Evolutionary conservation across 2,113 vertebrate species (phyloP), one percentile per base, ranked within the genome.

Genomic region (Gila orcuttii): DNA sequence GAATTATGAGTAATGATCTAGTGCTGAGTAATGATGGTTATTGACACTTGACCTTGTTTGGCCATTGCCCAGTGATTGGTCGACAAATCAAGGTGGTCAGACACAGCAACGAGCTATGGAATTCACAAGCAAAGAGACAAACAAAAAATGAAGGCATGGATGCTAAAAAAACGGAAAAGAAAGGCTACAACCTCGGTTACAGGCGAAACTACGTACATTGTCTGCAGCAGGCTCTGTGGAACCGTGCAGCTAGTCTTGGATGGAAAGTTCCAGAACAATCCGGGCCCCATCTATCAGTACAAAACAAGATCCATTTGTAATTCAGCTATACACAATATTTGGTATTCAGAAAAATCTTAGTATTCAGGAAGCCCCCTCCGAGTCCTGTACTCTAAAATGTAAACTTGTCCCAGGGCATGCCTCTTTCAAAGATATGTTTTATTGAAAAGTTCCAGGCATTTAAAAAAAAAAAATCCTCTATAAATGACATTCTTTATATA

Each of bases 231-330:
- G 90, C 90, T 94, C 91, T 92, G 93, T 86, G 93, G 92, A 91
- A 93, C 92, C 87, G 78, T 91, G 93, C 94, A 94, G 94, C 92
- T 92, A 91, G 93, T 90, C 93, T 91, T 93, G 87, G 90, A 88
- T 88, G 92, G 91, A 91, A 94, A 93, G 91, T 91, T 95, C 93
- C 92, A 93, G 89, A 95, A 93, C 91, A 94, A 93, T 94, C 93
- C 93, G 88, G 92, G 92, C 85, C 93, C 93, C 93, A 93, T 95
- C 93, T 93, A 91, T 89, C 91, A 92, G 90, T 91, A 92, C 89
- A 92, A 90, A 93, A 92, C 87, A 88, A 90, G 83, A 90, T 85
- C 71, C 12, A 9, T 62, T 89, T 75, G 79, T 74, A 62, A 80
- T 33, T 89, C 66, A 86, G 87, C 79, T 71, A 86, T 69, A 88